Evolutionary conservation across 1,140 invertebrate species (phyloP).

Genomic region (Drosophila albomicans): DNA sequence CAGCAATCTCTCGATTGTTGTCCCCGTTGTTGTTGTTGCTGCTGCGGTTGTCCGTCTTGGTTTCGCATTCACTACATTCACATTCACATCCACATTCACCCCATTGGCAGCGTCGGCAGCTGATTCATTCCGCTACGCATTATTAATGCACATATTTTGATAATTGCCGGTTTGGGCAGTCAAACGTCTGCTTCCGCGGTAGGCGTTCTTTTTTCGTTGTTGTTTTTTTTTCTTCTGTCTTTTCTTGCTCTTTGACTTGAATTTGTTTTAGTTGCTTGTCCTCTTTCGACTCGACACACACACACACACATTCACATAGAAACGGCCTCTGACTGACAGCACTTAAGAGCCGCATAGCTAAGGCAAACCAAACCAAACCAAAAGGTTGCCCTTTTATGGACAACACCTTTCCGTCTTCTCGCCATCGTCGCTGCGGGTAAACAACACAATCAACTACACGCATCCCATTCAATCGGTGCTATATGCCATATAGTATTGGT

Average conservation of each 20-base stretch:
- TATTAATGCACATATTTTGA: conserved; percentile 83
- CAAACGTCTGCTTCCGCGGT: conserved; percentile 80
- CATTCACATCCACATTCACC: conserved; percentile 32
- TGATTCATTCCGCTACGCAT: conserved; percentile 81
- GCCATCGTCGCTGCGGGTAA: conserved; percentile 1
- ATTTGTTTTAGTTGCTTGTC: conserved; percentile 71
- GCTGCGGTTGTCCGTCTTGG: conserved; percentile 32
- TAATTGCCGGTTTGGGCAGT: conserved; percentile 77
- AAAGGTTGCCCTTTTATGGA: conserved; percentile 41
- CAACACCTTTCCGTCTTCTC: conserved; percentile 23
- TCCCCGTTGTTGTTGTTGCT: conserved; percentile 18
- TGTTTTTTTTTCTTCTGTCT: conserved; percentile 1
- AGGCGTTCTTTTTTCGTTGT: conserved; percentile 62
- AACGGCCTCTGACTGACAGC: conserved; percentile 33
- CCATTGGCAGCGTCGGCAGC: conserved; percentile 65
- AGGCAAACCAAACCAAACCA: conserved; percentile 6
- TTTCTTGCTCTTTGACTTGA: conserved; percentile 64
- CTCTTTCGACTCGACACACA: conserved; percentile 36
- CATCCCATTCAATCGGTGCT: conserved; percentile 11
- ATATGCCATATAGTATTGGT: conserved; percentile 1
- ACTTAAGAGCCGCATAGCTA: conserved; percentile 39
- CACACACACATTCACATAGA: conserved; percentile 21
- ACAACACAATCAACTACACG: neutral
- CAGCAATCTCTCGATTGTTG: conserved; percentile 28
- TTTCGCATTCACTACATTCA: conserved; percentile 41